Evolutionary conservation across 2,797 vertebrate species (phyloP).

Genomic region (Micromesistius poutassou): DNA sequence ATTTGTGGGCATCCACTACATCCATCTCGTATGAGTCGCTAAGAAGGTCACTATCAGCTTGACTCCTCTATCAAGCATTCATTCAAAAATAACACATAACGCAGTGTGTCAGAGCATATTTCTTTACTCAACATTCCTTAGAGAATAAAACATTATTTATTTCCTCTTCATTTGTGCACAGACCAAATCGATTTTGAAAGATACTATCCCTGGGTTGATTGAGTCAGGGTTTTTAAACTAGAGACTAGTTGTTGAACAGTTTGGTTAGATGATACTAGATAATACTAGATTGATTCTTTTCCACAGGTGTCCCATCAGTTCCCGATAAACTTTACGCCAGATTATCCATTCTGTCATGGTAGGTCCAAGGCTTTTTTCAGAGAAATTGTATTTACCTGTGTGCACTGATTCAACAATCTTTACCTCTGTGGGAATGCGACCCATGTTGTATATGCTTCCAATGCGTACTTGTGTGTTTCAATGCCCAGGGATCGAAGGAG

Average conservation of each 20-base stretch:
- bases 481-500: constrained; percentile 84
- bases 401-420: not conserved
- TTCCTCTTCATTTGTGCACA: not conserved
- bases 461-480: constrained; percentile 19
- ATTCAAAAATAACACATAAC: not conserved
- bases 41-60: too few species aligned
- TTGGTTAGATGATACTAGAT: not conserved
- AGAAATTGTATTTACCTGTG: not conserved
- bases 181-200: not conserved
- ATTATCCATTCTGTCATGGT: constrained; percentile 89
- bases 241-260: not conserved
- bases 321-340: constrained; percentile 87
- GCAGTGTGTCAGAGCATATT: not conserved
- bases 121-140: not conserved
- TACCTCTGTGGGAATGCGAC: not conserved
- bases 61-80: not conserved
- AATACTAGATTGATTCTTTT: not conserved
- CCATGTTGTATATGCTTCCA: not conserved
- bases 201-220: not conserved
- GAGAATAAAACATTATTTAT: not conserved
- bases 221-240: not conserved
- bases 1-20: too few species aligned
- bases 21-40: too few species aligned
- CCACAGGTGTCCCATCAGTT: constrained; percentile 92
- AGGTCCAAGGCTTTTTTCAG: constrained; percentile 40